phyloP scores from a whole-genome alignment of 2,888 invertebrate genomes.

The Hirtodrosophila cameraria region DNA sequence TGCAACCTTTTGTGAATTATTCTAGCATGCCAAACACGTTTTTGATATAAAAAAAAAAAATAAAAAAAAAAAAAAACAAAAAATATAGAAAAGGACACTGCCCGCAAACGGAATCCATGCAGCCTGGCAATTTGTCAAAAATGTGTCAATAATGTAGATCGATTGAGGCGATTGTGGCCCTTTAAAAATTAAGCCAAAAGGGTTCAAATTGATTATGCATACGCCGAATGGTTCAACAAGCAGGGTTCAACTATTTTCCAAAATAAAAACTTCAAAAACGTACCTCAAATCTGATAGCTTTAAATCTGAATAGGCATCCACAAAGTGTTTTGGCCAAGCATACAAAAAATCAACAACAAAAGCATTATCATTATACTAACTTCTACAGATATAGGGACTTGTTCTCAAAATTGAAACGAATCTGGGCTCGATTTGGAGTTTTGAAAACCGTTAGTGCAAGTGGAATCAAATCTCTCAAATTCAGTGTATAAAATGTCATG shows the following conservation, averaged over 20 bases:
- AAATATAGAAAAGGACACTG: slow-evolving; percentile 39
- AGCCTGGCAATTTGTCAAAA: slow-evolving; percentile 75
- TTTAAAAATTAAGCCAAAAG: slow-evolving; percentile 60
- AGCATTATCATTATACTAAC: too few species aligned
- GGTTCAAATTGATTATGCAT: slow-evolving; percentile 55
- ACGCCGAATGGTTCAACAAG: slow-evolving; percentile 25
- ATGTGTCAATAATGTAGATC: slow-evolving; percentile 79
- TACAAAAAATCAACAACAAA: not conserved
- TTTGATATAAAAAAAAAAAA: slow-evolving; percentile 37
- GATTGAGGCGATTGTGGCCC: slow-evolving; percentile 60
- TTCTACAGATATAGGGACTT: too few species aligned
- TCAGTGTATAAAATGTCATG: too few species aligned
- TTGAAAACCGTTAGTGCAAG: too few species aligned
- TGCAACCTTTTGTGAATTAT: slow-evolving; percentile 47
- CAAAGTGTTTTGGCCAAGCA: not conserved
- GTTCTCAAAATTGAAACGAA: too few species aligned
- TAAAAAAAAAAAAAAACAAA: slow-evolving; percentile 5
- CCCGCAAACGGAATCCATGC: slow-evolving; percentile 51
- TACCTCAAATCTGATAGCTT: slow-evolving; percentile 11
- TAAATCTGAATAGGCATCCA: slow-evolving; percentile 3
- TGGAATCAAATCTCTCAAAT: too few species aligned
- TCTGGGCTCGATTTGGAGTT: too few species aligned
- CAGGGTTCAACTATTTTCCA: not conserved
- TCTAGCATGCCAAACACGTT: slow-evolving; percentile 69
- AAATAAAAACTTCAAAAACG: not conserved